Evolutionary conservation across 2,888 invertebrate species (phyloP).

Genomic region (Campoletis raptor): DNA sequence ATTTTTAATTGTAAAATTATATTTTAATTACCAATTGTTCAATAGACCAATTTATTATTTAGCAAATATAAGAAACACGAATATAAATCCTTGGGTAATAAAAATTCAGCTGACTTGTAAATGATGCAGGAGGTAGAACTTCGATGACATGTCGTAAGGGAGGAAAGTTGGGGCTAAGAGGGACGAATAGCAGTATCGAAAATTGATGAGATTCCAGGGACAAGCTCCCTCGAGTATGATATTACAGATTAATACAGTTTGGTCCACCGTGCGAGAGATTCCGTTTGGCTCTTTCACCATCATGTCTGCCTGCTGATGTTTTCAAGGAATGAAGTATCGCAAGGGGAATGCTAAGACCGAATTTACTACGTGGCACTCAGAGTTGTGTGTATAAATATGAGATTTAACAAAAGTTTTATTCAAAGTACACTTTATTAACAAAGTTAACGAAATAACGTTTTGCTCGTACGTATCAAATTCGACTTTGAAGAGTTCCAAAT

Average conservation of each 20-base stretch:
- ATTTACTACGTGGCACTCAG: slow-evolving; percentile 38
- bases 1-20: neutral
- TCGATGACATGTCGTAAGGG: slow-evolving; percentile 9
- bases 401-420: neutral
- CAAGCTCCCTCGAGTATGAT: slow-evolving; percentile 43
- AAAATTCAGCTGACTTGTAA: slow-evolving; percentile 4
- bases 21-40: neutral
- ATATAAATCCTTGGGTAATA: neutral
- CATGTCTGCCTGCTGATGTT: neutral
- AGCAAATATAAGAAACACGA: too few species aligned
- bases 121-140: neutral
- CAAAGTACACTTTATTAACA: neutral
- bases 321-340: slow-evolving; percentile 39
- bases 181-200: slow-evolving; percentile 46
- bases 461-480: neutral
- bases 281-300: slow-evolving; percentile 35
- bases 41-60: neutral
- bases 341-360: slow-evolving; percentile 34
- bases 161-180: neutral
- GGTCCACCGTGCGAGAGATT: slow-evolving; percentile 34
- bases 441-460: neutral
- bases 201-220: slow-evolving; percentile 59
- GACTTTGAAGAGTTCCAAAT: neutral
- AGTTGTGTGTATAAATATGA: slow-evolving; percentile 12
- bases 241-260: slow-evolving; percentile 59